Evolutionary conservation across 2,797 vertebrate species (phyloP).

Genomic region (Pantherophis vulpinus): DNA sequence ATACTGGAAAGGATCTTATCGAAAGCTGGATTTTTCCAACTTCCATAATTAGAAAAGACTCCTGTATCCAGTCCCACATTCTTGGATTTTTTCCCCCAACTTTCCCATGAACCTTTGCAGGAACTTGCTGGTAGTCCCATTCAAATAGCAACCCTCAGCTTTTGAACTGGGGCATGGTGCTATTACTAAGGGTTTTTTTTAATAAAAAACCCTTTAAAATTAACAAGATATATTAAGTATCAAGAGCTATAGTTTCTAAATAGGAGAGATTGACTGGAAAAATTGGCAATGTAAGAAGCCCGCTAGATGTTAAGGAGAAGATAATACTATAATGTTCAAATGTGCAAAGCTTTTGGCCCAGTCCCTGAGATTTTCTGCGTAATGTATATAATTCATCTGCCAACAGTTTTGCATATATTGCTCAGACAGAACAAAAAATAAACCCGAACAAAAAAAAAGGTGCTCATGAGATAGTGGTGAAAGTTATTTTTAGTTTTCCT

Average conservation of each 20-base stretch:
- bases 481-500: background rate
- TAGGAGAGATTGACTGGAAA: background rate
- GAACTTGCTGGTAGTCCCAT: background rate
- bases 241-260: background rate
- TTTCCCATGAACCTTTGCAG: background rate
- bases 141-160: background rate
- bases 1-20: background rate
- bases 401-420: background rate
- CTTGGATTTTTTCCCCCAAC: background rate
- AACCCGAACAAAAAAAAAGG: background rate
- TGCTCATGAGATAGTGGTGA: background rate
- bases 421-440: background rate
- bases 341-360: background rate
- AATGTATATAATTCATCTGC: background rate
- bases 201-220: background rate
- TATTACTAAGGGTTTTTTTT: background rate
- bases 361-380: background rate
- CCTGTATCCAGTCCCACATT: background rate
- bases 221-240: background rate
- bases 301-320: background rate
- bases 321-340: background rate
- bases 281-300: background rate
- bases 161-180: background rate
- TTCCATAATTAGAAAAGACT: background rate
- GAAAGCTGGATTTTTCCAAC: background rate